Percentiles rank a stretch among this genome's conserved stretches.
Conservation (phyloP, 2,888 invertebrate species). For the Heterodera filipjevi region DNA sequence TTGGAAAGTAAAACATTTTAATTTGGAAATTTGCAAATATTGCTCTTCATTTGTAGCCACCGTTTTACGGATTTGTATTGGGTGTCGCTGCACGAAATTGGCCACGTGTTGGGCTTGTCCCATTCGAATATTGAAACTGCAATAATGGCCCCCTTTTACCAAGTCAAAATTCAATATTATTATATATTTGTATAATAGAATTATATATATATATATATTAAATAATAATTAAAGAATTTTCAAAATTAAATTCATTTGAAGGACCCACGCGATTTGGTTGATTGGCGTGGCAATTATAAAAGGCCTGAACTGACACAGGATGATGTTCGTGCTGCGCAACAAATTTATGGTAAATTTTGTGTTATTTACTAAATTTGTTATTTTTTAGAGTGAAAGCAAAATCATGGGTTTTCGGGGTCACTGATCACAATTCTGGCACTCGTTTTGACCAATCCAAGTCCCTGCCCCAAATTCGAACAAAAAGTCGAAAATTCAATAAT, state of each 20-base stretch:
- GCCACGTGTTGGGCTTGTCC: constrained; percentile 48
- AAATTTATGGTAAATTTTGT: constrained; percentile 54
- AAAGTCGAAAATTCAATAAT: neutral
- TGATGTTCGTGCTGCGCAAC: constrained; percentile 52
- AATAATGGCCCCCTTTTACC: constrained; percentile 65
- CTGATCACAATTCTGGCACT: too few relatives aligned
- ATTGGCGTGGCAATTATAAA: constrained; percentile 27
- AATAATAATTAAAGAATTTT: neutral
- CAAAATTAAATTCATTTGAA: neutral
- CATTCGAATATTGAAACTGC: constrained; percentile 58
- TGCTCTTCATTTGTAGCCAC: neutral
- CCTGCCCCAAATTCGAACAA: too few relatives aligned
- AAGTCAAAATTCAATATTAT: too few relatives aligned
- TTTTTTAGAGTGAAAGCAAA: too few relatives aligned
- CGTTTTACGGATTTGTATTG: constrained; percentile 58
- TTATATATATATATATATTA: too few relatives aligned
- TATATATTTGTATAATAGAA: too few relatives aligned
- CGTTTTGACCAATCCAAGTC: too few relatives aligned
- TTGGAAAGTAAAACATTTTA: constrained; percentile 39
- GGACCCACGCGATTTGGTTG: constrained; percentile 23
- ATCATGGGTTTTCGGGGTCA: neutral
- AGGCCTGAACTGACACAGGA: constrained; percentile 22
- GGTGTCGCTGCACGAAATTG: constrained; percentile 64
- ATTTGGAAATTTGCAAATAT: neutral
- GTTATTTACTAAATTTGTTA: neutral